Evolutionary conservation across 2,113 vertebrate genomes (phyloP), one percentile per base, ranked within the genome.

Genomic region (Pampusana beccarii): DNA sequence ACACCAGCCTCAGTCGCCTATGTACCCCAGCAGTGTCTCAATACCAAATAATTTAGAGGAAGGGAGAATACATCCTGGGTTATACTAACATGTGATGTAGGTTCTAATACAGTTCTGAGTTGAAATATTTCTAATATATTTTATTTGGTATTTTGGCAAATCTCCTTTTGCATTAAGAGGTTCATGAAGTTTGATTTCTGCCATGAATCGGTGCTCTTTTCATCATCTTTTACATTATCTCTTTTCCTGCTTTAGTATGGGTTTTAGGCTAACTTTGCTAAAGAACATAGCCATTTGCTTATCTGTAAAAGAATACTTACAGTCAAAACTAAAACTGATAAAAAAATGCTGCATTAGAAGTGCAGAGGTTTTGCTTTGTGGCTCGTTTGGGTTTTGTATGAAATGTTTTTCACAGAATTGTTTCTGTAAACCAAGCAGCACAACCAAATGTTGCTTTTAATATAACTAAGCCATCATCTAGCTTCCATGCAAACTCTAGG

Each of bases 401-500:
- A 73, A 72, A n/a, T 51, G 9, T 50, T 86, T 87, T 65, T 46
- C 46, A 26, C 19, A 16, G 2, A 62, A 34, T 42, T 88, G 60
- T 54, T 96, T 74, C 46, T 71, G 42, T 53, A 92, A 80, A 58
- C 19, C 17, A 71, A 44, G 13, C 51, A 60, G 28, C 64, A 83
- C 74, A 88, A 20, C 42, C 48, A 78, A 92, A 44, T 77, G 73
- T 40, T 86, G 60, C 86, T 92, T 91, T 72, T 72, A 66, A 25
- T 80, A 48, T 50, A 88, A 40, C 40, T 42, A 60, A 90, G 12
- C 46, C 81, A 92, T 91, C 58, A 33, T 28, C 38, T 86, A 95
- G 34, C 51, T 25, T 84, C 73, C 56, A 17, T 57, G 34, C 67
- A 61, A 78, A 56, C 51, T 28, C n/a, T 33, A 38, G 77, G 85